phyloP scores from a whole-genome alignment of 2,113 vertebrate genomes.

The Vireo altiloquus region DNA sequence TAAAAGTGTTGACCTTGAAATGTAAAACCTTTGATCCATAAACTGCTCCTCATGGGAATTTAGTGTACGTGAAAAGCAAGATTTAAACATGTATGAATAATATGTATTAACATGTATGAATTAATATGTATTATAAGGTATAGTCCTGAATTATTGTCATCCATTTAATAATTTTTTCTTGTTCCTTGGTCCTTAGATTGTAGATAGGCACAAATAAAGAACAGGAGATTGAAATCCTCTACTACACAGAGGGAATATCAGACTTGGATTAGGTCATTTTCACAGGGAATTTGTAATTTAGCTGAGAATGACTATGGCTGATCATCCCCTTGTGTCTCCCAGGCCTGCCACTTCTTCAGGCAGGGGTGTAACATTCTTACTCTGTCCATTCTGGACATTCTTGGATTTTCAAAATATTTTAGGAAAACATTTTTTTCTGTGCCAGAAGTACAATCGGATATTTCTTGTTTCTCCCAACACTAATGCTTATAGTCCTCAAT shows the following conservation, averaged over 20 bases:
- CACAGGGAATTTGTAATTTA: not conserved
- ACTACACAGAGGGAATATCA: not conserved
- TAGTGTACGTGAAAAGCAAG: not conserved
- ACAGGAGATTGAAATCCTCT: not conserved
- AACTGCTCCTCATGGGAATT: not conserved
- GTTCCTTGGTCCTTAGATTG: fast-evolving
- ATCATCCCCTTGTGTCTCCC: not conserved
- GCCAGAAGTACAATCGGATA: not conserved
- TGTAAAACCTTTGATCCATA: not conserved
- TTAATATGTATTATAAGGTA: too few species aligned
- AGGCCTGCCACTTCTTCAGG: not conserved
- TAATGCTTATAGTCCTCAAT: not conserved
- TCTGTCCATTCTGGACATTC: not conserved
- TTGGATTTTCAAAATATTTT: not conserved
- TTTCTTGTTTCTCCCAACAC: not conserved
- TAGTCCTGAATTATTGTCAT: not conserved
- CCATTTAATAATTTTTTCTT: not conserved
- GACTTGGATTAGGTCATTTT: not conserved
- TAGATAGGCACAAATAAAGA: not conserved
- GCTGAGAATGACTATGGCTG: not conserved
- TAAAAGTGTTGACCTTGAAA: not conserved
- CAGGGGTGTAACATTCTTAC: not conserved
- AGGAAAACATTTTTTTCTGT: not conserved
- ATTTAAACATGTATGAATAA: not conserved
- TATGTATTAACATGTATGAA: too few species aligned